Evolutionary conservation across 30 jellyfish, hydroid and myxozoan genomes (phyloP).

Genomic region (Cassiopea xamachana): DNA sequence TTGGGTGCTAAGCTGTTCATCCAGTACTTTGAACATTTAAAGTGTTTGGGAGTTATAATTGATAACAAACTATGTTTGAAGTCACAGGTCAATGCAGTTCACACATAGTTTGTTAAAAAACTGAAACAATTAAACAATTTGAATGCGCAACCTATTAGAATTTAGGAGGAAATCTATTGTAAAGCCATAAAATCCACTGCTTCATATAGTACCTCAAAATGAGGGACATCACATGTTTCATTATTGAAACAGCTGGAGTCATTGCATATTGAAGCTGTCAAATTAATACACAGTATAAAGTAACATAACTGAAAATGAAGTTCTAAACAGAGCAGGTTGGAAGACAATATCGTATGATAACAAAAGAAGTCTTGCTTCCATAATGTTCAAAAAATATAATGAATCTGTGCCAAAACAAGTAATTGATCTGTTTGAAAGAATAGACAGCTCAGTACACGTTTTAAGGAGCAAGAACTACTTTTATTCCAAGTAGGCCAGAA

Average conservation of each 20-base stretch:
- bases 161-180: constrained; percentile 23
- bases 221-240: constrained; percentile 17
- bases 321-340: constrained; percentile 15
- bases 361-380: constrained; percentile 15
- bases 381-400: background rate
- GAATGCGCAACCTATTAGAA: constrained; percentile 20
- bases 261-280: background rate
- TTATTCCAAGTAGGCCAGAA: background rate
- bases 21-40: constrained; percentile 34
- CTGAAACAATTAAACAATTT: constrained; percentile 9
- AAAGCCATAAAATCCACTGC: constrained; percentile 26
- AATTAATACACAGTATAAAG: constrained; percentile 22
- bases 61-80: constrained; percentile 56
- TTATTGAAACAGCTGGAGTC: background rate
- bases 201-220: constrained; percentile 12
- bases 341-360: background rate
- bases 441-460: too few relatives aligned
- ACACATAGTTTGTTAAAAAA: background rate
- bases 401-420: background rate
- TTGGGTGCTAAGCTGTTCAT: background rate
- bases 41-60: constrained; percentile 37
- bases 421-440: background rate
- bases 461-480: background rate
- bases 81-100: constrained; percentile 63
- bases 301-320: constrained; percentile 2